phyloP scores from a whole-genome alignment of 2,888 invertebrate genomes.

The Microctonus aethiopoides region DNA sequence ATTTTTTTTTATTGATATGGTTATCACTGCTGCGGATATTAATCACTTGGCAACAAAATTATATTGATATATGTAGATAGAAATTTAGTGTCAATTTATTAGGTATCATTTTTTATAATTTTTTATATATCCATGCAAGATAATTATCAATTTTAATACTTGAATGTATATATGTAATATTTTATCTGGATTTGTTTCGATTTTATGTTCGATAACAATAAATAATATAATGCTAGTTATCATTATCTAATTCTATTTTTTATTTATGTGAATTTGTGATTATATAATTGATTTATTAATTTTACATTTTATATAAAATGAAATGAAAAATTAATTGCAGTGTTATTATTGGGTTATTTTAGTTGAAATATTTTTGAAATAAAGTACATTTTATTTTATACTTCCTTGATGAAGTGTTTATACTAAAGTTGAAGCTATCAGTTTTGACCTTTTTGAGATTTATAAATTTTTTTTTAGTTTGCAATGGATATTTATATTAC shows the following conservation, averaged over 20 bases:
- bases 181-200: too few relatives aligned
- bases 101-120: too few relatives aligned
- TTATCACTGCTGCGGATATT: neutral
- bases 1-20: neutral
- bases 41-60: neutral
- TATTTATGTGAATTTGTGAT: constrained; percentile 3
- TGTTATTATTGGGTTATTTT: too few relatives aligned
- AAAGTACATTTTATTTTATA: too few relatives aligned
- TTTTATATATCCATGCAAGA: neutral
- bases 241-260: neutral
- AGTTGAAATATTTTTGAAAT: too few relatives aligned
- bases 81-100: neutral
- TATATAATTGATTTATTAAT: too few relatives aligned
- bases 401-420: too few relatives aligned
- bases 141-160: too few relatives aligned
- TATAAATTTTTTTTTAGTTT: neutral
- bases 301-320: too few relatives aligned
- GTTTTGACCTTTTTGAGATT: neutral
- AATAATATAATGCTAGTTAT: neutral
- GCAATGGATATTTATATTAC: too few relatives aligned
- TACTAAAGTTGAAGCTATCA: neutral
- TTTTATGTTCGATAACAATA: neutral
- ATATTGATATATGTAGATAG: neutral
- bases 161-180: too few relatives aligned
- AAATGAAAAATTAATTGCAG: too few relatives aligned